Evolutionary conservation across 2,797 vertebrate species (phyloP), one percentile per base, ranked within the genome.

Genomic region (Potorous gilbertii): DNA sequence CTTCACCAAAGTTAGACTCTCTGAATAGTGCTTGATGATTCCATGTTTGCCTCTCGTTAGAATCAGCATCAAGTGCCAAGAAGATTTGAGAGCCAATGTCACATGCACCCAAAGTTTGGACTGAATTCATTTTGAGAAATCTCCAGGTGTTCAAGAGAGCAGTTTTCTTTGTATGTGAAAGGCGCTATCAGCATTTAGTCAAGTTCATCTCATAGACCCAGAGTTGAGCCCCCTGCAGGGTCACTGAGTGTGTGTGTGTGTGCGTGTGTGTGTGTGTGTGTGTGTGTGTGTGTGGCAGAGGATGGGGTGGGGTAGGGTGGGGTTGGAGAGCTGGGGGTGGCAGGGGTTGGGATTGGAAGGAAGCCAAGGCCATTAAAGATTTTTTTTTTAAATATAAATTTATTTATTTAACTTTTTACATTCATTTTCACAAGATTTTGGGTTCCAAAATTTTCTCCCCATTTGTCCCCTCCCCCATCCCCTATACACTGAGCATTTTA

Each of bases 101-200:
- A 1, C 1, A 12, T 4, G 10, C 2, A 3, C 50, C 2, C 50
- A 28, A 55, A 94, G 92, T 56, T 40, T 5, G 2, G 59, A 12
- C 12, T 93, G 92, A 90, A 55, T n/a, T 93, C 91, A 87, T 93
- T 94, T 95, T 93, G 91, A 94, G 95, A 97, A 95, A 46, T 89
- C 93, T 95, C 91, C 81, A 27, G 55, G 92, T 95, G 81, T 46
- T 62, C 29, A n/a, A 50, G 46, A 59, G 62, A 1, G 0, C 5
- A 24, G 55, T 94, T 91, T 91, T 57, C 62, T 27, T 56, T 1
- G 90, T 62, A n/a, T 55, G 31, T 94, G 91, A 92, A 91, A 94
- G 9, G 55, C 54, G 54, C 66, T 92, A 56, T 40, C 16, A n/a
- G 62, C 54, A 24, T 0, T 90, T 90, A 3, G 24, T 29, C 29